Conservation (phyloP, 2,113 vertebrate species). For the Thryonomys swinderianus region DNA sequence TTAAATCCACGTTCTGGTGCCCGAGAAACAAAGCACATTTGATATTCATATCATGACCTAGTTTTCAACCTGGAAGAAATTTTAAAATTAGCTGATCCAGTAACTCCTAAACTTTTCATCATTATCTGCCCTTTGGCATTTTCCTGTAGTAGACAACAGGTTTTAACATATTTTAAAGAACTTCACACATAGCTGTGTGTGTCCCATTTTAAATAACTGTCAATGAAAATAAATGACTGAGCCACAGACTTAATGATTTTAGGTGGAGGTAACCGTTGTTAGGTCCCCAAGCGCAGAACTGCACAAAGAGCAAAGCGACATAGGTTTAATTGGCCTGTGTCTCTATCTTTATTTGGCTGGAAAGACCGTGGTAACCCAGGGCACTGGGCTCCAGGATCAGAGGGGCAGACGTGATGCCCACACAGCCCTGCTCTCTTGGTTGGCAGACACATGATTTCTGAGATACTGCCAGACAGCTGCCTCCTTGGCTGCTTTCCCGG, state of each 20-base stretch:
- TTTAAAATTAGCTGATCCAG: neutral
- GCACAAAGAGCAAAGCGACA: neutral
- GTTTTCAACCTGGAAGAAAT: neutral
- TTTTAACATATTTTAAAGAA: neutral
- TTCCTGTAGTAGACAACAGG: neutral
- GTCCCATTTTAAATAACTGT: neutral
- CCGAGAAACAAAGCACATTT: too few relatives aligned
- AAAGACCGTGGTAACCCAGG: rapidly evolving
- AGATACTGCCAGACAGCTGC: neutral
- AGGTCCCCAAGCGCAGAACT: rapidly evolving
- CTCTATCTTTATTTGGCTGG: neutral
- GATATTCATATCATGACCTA: rapidly evolving
- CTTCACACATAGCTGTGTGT: neutral
- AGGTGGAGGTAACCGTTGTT: rapidly evolving
- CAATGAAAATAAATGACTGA: neutral
- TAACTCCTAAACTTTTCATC: neutral
- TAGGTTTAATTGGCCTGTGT: neutral
- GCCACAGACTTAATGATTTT: neutral
- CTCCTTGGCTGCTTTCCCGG: neutral
- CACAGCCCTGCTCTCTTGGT: rapidly evolving
- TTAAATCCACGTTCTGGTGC: neutral
- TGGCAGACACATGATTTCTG: neutral
- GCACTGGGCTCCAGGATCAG: neutral
- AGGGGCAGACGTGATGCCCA: neutral
- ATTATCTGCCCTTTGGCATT: neutral